These are phyloP conservation scores for Cephus rjabovi DNA, from an alignment of 2,888 invertebrate genomes.

Conservation along the genomic window DNA sequence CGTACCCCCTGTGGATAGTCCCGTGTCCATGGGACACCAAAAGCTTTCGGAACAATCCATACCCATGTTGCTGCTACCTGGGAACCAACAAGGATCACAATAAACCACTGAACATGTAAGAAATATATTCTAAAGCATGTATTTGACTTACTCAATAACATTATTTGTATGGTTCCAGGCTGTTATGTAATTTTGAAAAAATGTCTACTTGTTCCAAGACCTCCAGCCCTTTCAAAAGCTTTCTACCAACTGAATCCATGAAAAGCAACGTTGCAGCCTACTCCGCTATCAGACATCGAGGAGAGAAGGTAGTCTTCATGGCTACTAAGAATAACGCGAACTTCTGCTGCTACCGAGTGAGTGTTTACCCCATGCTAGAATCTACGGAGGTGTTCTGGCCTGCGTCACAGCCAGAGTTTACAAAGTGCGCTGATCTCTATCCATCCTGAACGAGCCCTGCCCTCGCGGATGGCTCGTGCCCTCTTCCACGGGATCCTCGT, in stretches of 20 bases:
- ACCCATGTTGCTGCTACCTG: neutral
- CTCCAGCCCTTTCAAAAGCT: neutral
- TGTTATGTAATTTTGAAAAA: neutral
- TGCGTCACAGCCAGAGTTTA: conserved; percentile 52
- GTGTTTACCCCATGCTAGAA: conserved; percentile 44
- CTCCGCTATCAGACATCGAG: neutral
- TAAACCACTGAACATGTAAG: neutral
- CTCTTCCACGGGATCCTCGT: neutral
- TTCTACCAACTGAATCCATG: neutral
- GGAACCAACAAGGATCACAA: neutral
- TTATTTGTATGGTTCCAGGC: neutral
- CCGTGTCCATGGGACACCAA: conserved; percentile 18
- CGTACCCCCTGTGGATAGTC: conserved; percentile 15
- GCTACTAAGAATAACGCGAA: conserved; percentile 44
- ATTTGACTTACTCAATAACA: neutral
- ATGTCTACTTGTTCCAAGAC: neutral
- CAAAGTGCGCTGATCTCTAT: conserved; percentile 20
- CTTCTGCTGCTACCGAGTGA: conserved; percentile 30
- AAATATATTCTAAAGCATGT: neutral
- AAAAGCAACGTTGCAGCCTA: neutral
- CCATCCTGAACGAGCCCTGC: neutral
- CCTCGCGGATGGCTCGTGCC: neutral
- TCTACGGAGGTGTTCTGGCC: conserved; percentile 47
- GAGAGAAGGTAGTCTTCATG: neutral
- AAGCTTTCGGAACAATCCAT: neutral